Evolutionary conservation across 2,797 vertebrate genomes (phyloP), one percentile per base, ranked within the genome.

Genomic region (Galago senegalensis): DNA sequence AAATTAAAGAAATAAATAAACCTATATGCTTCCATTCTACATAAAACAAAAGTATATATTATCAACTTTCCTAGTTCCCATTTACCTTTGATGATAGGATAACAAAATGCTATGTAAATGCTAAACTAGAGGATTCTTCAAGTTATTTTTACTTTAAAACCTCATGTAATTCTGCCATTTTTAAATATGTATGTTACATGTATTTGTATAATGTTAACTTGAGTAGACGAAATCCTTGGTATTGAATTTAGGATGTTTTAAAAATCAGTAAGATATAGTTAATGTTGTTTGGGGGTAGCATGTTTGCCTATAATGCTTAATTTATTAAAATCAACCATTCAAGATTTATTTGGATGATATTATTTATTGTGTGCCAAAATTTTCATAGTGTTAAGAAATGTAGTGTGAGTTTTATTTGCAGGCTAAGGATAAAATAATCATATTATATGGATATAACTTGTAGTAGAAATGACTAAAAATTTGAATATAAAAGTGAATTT

Each of bases 281-380:
- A 92, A 92, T 75, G 63, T 91, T 95, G 21, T n/a, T 94, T 87
- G 81, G 90, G 63, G 76, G 40, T 95, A 77, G 49, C 11, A 79
- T 60, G 69, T 73, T 93, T 96, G 92, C 83, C 72, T 91, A 29
- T 89, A 65, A 79, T 92, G 73, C n/a, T 85, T 94, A 95, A 96
- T 83, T 96, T 94, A 96, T 93, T 95, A 97, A 96, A 96, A n/a
- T 87, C 40, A 92, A 4, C n/a, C 12, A 81, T 76, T 95, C 16
- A 87, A 61, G 20, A 40, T 60, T 76, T 72, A 70, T 90, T 89
- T 94, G 92, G 69, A 61, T 96, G n/a, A 70, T 87, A 31, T 65
- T 92, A 82, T 89, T 94, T 92, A 49, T 75, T 90, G 65, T 76
- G 77, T 9, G 10, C 60, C 67, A 84, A 40, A 56, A 58, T 70